Conservation (phyloP, 2,888 invertebrate species). For the Eueremaeus valkanovi region DNA sequence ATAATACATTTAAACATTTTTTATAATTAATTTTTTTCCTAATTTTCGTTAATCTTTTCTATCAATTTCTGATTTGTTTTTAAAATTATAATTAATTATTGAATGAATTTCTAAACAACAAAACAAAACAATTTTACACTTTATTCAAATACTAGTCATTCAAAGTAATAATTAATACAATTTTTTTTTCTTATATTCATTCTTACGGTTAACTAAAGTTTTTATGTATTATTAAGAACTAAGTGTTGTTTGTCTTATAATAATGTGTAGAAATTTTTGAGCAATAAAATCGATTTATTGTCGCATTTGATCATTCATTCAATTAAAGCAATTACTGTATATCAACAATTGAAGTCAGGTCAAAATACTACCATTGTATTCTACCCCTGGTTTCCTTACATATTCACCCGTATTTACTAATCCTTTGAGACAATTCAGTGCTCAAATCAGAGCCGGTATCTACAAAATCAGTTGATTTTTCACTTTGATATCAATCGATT, state of each 20-base stretch:
- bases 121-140: background rate
- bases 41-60: background rate
- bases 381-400: too few relatives aligned
- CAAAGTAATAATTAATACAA: conserved; percentile 17
- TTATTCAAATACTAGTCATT: conserved; percentile 9
- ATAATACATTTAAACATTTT: background rate
- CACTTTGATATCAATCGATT: too few relatives aligned
- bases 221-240: background rate
- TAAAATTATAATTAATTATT: background rate
- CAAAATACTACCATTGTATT: too few relatives aligned
- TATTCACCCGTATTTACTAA: too few relatives aligned
- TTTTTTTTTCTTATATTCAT: background rate
- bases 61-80: background rate
- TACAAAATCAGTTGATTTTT: too few relatives aligned
- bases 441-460: too few relatives aligned
- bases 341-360: too few relatives aligned
- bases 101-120: too few relatives aligned
- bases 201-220: background rate
- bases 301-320: too few relatives aligned
- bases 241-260: background rate
- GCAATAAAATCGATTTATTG: conserved; percentile 5
- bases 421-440: too few relatives aligned
- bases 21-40: background rate
- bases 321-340: too few relatives aligned
- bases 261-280: conserved; percentile 1